Evolutionary conservation across 2,888 invertebrate genomes (phyloP), one percentile per base, ranked within the genome.

Genomic region (Nemotelus pantherinus): DNA sequence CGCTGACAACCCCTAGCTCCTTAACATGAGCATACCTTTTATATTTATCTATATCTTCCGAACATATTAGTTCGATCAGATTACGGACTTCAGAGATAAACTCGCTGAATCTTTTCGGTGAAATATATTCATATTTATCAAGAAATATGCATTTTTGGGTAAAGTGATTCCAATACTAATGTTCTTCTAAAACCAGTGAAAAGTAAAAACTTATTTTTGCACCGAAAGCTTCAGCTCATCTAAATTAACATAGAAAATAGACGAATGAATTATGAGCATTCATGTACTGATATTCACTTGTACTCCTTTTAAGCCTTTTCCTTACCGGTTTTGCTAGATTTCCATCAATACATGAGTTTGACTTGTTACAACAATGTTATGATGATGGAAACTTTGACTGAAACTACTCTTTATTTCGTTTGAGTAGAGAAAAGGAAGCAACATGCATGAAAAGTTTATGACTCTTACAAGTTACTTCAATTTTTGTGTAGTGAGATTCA

Each of bases 381-480:
- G 25, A 25, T 25, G 25, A 25, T 25, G 25, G 25, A 25, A 25
- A 25, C 25, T 25, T 25, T 43, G 60, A 41, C 41, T 39, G 60
- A 7, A 43, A 25, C 58, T 9, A 7, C 3, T 60, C 41, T 60
- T 39, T 25, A 60, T 41, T 60, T 39, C 3, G 39, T 43, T 60
- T 41, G 39, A 60, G 41, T 7, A 60, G 41, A 60, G 41, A 60
- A 39, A 41, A 43, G 25, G 25, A 25, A 25, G 25, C 25, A 25
- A 41, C 70, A 70, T 70, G 44, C 50, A 70, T 55, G 55, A 7
- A 70, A 70, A 55, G 70, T 70, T 70, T 70, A 70, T 55, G 43
- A 70, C 55, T 70, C 55, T 53, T 39, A 53, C 53, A 70, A 70
- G 70, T 70, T 55, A 70, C 70, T 70, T 70, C 70, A 70, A 70